A percentile compares a stretch with the other conserved stretches of the same genome.
Conservation (phyloP, 2,113 vertebrate genomes). For the Diphyllodes magnificus region DNA sequence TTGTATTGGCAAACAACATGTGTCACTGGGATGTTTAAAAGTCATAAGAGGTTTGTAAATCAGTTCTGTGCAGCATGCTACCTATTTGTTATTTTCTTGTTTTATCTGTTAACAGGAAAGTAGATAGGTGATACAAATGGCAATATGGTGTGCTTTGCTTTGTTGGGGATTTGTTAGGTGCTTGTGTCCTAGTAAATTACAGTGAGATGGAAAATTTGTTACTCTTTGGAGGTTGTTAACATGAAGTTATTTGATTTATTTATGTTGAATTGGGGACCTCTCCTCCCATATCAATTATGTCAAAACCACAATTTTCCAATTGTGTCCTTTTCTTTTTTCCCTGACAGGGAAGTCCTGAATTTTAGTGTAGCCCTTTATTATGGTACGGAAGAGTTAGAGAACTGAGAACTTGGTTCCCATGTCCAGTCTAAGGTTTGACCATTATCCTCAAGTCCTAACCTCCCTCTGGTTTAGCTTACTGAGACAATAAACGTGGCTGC, state of each 20-base stretch:
- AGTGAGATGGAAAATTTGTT: background rate
- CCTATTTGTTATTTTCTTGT: conserved; percentile 24
- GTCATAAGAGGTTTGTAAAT: conserved; percentile 36
- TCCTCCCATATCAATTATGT: background rate
- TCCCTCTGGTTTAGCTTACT: background rate
- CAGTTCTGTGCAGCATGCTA: background rate
- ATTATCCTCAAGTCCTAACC: background rate
- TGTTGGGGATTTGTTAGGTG: background rate
- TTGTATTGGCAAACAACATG: background rate
- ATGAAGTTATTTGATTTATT: background rate
- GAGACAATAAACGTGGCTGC: background rate
- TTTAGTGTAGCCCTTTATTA: background rate
- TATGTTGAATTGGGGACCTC: background rate
- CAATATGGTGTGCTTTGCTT: background rate
- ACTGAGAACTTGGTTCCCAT: background rate
- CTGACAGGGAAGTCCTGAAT: background rate
- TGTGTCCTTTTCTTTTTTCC: rapidly evolving
- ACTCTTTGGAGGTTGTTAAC: background rate
- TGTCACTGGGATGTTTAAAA: conserved; percentile 13
- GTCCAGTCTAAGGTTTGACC: background rate
- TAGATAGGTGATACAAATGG: background rate
- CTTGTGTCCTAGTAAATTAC: background rate
- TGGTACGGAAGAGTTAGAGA: background rate
- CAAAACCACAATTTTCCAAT: background rate
- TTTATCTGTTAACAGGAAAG: background rate